phyloP scores from a whole-genome alignment of 2,113 vertebrate genomes.

The Columba livia region DNA sequence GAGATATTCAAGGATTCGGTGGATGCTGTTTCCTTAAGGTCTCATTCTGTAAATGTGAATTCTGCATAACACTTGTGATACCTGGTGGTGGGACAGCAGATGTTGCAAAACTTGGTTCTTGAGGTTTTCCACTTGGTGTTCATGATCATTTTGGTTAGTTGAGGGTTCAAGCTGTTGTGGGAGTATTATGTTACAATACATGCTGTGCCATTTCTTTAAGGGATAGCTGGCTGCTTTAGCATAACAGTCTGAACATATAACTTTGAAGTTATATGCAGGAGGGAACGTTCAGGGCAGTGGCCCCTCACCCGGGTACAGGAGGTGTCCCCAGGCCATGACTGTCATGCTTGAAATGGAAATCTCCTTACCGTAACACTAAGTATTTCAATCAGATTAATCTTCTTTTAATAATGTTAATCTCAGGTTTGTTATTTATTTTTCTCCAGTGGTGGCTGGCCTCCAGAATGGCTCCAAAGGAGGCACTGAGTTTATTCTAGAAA shows the following conservation, averaged over 20 bases:
- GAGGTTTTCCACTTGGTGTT: background rate
- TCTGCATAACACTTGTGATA: background rate
- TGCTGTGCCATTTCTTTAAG: background rate
- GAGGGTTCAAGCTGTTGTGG: background rate
- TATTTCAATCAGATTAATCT: background rate
- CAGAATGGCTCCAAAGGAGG: background rate
- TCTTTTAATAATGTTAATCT: background rate
- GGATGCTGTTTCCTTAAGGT: background rate
- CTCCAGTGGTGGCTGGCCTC: background rate
- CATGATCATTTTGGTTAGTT: background rate
- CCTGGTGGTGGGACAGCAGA: background rate
- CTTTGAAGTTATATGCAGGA: background rate
- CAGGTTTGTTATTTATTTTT: background rate
- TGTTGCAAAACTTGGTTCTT: background rate
- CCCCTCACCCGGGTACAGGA: background rate
- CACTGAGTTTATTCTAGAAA: background rate
- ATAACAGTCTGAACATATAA: accelerated
- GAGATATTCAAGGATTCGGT: background rate
- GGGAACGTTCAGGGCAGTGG: accelerated
- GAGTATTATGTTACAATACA: background rate
- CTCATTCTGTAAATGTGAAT: background rate
- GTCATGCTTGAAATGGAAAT: background rate
- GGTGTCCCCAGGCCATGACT: too few species aligned
- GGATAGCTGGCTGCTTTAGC: background rate
- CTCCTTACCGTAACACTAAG: background rate